Percentiles rank a stretch among this genome's conserved stretches.
Conservation (phyloP, 2,113 vertebrate species). For the Tautogolabrus adspersus region DNA sequence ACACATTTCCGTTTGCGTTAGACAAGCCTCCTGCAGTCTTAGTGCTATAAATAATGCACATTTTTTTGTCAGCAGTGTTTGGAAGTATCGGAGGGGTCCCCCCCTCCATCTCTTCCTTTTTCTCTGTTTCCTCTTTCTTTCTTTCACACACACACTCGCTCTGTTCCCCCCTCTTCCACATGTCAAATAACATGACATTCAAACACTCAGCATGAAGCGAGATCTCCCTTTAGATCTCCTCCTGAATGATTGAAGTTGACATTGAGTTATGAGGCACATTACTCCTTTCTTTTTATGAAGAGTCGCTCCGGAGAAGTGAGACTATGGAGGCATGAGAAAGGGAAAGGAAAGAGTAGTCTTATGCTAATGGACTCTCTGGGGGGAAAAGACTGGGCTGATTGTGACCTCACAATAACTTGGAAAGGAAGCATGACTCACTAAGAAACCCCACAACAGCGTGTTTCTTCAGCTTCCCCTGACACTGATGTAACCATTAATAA, state of each 20-base stretch:
- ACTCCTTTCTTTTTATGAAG: conserved; percentile 16
- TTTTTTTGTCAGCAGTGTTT: conserved; percentile 41
- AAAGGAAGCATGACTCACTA: conserved; percentile 42
- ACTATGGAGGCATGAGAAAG: conserved; percentile 7
- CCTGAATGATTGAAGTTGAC: conserved; percentile 31
- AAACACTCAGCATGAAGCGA: conserved; percentile 39
- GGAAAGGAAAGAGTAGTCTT: conserved; percentile 30
- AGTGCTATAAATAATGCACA: conserved; percentile 51
- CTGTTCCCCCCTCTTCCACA: not conserved
- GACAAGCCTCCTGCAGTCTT: conserved; percentile 24
- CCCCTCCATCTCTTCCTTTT: conserved; percentile 1
- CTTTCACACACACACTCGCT: not conserved
- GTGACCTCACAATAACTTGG: conserved; percentile 41
- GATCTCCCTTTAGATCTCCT: conserved; percentile 42
- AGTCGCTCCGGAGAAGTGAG: conserved; percentile 37
- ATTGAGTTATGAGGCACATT: conserved; percentile 44
- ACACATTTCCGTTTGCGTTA: conserved; percentile 30
- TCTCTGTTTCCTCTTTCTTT: not conserved
- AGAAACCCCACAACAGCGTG: not conserved
- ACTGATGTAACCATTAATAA: conserved; percentile 24
- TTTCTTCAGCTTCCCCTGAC: conserved; percentile 6
- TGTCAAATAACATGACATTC: conserved; percentile 50
- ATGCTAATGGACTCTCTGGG: conserved; percentile 63
- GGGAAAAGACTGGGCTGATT: not conserved
- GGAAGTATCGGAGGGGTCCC: conserved; percentile 27